phyloP scores from a whole-genome alignment of 2,888 invertebrate species.

The Papilio gigon region DNA sequence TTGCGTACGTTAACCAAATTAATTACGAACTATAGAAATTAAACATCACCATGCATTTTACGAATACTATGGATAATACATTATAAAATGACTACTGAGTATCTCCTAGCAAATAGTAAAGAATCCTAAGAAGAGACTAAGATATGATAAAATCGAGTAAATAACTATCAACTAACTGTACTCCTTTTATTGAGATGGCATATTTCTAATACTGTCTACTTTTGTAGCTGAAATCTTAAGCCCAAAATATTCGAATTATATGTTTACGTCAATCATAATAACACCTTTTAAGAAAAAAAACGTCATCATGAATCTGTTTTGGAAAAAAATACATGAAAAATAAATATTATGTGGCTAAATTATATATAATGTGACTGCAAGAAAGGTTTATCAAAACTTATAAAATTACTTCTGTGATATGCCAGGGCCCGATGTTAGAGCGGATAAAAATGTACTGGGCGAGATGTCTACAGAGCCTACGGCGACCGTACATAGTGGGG shows the following conservation, averaged over 20 bases:
- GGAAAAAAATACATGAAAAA: constrained; percentile 62
- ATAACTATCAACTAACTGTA: background rate
- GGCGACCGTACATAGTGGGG: constrained; percentile 72
- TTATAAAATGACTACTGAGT: too few relatives aligned
- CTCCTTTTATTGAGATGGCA: constrained; percentile 5
- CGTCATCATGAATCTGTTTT: constrained; percentile 66
- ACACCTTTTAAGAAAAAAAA: constrained; percentile 62
- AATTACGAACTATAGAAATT: too few relatives aligned
- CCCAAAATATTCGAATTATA: constrained; percentile 29
- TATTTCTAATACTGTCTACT: constrained; percentile 33
- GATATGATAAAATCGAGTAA: background rate
- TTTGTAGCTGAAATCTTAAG: constrained; percentile 20
- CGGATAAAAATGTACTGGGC: constrained; percentile 78
- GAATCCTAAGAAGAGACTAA: background rate
- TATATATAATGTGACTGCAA: constrained; percentile 72
- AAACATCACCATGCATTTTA: too few relatives aligned
- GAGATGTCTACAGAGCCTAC: constrained; percentile 78
- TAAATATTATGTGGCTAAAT: constrained; percentile 67
- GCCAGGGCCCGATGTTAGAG: constrained; percentile 79
- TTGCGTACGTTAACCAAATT: too few relatives aligned
- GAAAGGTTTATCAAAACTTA: constrained; percentile 54
- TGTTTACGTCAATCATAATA: constrained; percentile 50
- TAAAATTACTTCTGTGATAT: constrained; percentile 74
- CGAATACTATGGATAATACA: too few relatives aligned
- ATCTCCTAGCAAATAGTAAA: background rate